These are phyloP conservation scores for Wasmannia auropunctata DNA, from an alignment of 1,140 invertebrate genomes.

Conservation along the genomic window DNA sequence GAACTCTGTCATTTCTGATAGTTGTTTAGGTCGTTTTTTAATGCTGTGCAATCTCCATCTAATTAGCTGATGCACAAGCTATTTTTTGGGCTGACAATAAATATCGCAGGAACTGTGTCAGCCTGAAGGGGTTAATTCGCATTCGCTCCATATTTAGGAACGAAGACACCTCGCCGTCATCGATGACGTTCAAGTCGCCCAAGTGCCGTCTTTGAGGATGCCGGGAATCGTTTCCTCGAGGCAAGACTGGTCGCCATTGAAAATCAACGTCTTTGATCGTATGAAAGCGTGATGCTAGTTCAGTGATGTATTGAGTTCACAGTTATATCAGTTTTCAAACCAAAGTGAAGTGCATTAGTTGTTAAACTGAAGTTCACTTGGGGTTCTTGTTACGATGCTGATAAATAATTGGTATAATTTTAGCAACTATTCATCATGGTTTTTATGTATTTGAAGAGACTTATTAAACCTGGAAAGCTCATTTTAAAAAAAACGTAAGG, in stretches of 20 bases:
- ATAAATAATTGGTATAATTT: not conserved
- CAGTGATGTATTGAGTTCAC: not conserved
- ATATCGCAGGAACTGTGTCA: not conserved
- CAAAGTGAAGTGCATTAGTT: too few relatives aligned
- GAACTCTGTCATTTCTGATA: not conserved
- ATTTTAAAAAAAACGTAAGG: not conserved
- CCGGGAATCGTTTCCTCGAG: not conserved
- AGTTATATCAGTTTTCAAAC: too few relatives aligned
- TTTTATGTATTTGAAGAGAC: not conserved
- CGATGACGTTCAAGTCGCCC: conserved; percentile 69
- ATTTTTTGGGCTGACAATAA: conserved; percentile 22
- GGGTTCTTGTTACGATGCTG: not conserved
- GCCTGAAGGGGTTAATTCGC: conserved; percentile 51
- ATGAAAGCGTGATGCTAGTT: not conserved
- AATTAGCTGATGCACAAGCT: not conserved
- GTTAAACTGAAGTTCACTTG: not conserved
- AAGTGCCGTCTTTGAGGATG: conserved; percentile 80
- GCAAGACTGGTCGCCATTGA: conserved; percentile 1
- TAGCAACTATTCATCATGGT: not conserved
- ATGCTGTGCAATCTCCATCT: not conserved
- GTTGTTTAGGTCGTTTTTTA: not conserved
- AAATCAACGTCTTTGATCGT: conserved; percentile 3
- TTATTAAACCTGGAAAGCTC: not conserved
- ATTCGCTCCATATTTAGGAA: conserved; percentile 79
- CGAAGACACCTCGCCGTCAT: conserved; percentile 65